Base-by-base conservation (phyloP, 1,140 invertebrate species). In the Eriocheir sinensis region DNA sequence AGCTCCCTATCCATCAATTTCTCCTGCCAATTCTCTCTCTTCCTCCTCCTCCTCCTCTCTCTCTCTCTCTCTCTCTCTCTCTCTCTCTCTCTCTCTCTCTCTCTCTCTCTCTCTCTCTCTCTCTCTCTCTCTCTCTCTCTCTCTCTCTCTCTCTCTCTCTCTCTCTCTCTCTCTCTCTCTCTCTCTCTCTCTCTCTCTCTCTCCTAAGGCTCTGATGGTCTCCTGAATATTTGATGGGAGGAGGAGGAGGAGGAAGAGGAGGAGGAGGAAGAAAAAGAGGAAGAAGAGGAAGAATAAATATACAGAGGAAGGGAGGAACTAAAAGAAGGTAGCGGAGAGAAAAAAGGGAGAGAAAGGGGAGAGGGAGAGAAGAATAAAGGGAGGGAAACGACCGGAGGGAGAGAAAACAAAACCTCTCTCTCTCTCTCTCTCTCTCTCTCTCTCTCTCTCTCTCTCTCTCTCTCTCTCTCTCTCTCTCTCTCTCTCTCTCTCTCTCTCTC, bases 81-180 rank as follows among this genome's bases (percentile, higher is more conserved):
- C 27, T 72, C 60, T 72, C 60, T 72, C 60, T 72, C 27, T 72
- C 60, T 72, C 27, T n/a, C 53, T 72, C 53, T 72, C 21, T 3
- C 3, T 72, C 27, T 27, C 27, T 72, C 27, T 53, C 21, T 53
- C 1, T 53, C 9, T 32, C 41, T 53, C 27, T 89, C 88, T 53
- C 88, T 88, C 86, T 88, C 38, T 88, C 86, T 88, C 86, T 88
- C 86, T 88, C 86, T 88, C 86, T 88, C 86, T 88, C 86, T 44
- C 40, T 88, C 86, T 88, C 85, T 88, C 85, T 88, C 85, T 88
- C 85, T 88, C 38, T 88, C 85, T 88, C 85, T 86, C 85, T 86
- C 85, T 86, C 85, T 86, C 36, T 86, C 85, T 86, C 85, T 86
- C 85, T 86, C 85, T 86, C 85, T 86, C 36, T 86, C 85, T 86